Percentiles rank a stretch among this genome's conserved stretches.
phyloP scores from a whole-genome alignment of 2,888 invertebrate genomes.

The Cabera pusaria region DNA sequence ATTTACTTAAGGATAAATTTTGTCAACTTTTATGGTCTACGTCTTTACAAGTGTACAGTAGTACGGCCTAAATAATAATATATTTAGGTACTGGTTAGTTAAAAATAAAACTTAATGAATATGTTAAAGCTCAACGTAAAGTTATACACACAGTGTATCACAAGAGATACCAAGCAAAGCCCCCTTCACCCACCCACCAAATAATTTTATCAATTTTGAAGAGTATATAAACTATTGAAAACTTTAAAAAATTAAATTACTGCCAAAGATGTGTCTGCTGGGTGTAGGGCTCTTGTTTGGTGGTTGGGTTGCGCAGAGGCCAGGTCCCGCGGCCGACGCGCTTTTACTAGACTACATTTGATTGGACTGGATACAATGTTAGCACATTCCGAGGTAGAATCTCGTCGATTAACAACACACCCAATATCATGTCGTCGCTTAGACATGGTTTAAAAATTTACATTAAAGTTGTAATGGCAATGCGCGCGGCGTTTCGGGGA shows the following conservation, averaged over 20 bases:
- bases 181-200: conserved; percentile 84
- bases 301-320: conserved; percentile 82
- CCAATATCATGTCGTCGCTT: conserved; percentile 35
- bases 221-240: conserved; percentile 21
- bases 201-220: conserved; percentile 64
- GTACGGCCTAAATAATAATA: conserved; percentile 9
- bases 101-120: conserved; percentile 11
- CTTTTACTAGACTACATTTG: conserved; percentile 50
- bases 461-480: conserved; percentile 25
- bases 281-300: conserved; percentile 83
- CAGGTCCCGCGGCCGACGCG: conserved; percentile 78
- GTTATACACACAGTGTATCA: conserved; percentile 23
- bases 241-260: conserved; percentile 28
- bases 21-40: too few species aligned
- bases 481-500: conserved; percentile 77
- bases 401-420: conserved; percentile 45
- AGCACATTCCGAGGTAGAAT: conserved; percentile 57
- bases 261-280: conserved; percentile 61
- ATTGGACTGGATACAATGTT: conserved; percentile 43
- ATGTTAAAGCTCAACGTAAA: conserved; percentile 30
- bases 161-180: conserved; percentile 84
- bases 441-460: too few species aligned
- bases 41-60: too few species aligned
- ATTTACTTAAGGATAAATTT: too few species aligned
- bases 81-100: conserved; percentile 6